Evolutionary conservation across 2,113 vertebrate genomes (phyloP).

Genomic region (Propithecus coquereli): DNA sequence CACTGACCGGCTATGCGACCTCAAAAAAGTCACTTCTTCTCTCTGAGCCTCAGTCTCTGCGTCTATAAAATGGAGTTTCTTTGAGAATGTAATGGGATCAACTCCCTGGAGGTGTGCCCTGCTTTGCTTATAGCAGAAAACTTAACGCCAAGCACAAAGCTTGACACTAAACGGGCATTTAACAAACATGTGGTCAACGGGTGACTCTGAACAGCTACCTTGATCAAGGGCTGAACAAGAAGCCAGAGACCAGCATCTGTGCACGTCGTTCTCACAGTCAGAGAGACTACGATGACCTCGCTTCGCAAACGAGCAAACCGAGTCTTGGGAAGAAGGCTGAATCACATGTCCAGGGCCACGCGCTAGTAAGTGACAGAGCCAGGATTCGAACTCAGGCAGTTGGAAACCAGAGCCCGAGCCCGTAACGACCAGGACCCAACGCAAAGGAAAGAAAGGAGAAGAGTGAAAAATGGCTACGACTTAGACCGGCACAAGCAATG

Average conservation of each 20-base stretch:
- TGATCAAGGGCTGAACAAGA: not conserved
- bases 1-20: not conserved
- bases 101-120: not conserved
- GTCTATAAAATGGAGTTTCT: not conserved
- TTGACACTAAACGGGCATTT: not conserved
- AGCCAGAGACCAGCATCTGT: not conserved
- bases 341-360: not conserved
- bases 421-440: not conserved
- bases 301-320: not conserved
- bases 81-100: not conserved
- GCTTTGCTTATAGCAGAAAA: not conserved
- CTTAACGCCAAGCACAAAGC: not conserved
- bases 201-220: accelerated
- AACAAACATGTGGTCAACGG: not conserved
- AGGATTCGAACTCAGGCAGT: not conserved
- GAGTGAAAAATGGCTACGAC: accelerated
- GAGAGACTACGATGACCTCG: accelerated
- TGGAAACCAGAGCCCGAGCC: not conserved
- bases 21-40: not conserved
- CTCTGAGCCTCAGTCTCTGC: not conserved
- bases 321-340: not conserved
- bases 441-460: too few relatives aligned
- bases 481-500: accelerated
- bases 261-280: not conserved
- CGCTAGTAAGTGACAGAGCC: not conserved